A percentile compares a stretch with the other conserved stretches of the same genome.
Conservation (phyloP, 92 coral and sea anemone species). For the Phymanthus crucifer region DNA sequence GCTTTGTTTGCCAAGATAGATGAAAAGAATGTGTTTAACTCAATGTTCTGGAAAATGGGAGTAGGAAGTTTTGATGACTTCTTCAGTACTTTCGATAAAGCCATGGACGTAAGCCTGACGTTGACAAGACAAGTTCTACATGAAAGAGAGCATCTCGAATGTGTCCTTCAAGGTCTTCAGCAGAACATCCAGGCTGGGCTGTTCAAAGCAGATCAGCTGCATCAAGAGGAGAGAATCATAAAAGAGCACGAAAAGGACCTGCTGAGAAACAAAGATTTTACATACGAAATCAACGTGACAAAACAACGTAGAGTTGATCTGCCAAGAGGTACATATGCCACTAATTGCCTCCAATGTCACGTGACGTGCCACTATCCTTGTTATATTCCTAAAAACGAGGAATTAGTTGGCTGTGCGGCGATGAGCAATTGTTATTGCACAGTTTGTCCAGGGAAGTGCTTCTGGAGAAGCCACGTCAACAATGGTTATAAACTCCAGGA, state of each 20-base stretch:
- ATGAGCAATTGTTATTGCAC: slow-evolving; percentile 23
- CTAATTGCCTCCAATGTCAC: slow-evolving; percentile 41
- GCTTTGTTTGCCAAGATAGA: slow-evolving; percentile 36
- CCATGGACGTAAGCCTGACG: slow-evolving; percentile 28
- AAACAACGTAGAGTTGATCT: slow-evolving; percentile 8
- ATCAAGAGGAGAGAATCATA: slow-evolving; percentile 33
- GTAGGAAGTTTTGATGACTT: slow-evolving; percentile 1
- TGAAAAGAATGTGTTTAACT: slow-evolving; percentile 21
- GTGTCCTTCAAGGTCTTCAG: slow-evolving; percentile 36
- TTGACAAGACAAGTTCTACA: slow-evolving; percentile 35
- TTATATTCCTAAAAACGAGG: slow-evolving; percentile 8
- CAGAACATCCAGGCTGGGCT: slow-evolving; percentile 31
- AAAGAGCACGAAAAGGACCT: slow-evolving; percentile 37
- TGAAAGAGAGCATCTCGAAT: slow-evolving; percentile 38
- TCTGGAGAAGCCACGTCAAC: slow-evolving; percentile 37
- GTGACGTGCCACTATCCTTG: slow-evolving; percentile 42
- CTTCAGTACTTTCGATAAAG: slow-evolving; percentile 9
- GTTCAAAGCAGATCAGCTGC: slow-evolving; percentile 35
- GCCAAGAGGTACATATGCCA: slow-evolving; percentile 25
- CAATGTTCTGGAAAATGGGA: slow-evolving; percentile 59
- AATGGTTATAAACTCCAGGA: slow-evolving; percentile 19
- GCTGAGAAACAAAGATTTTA: slow-evolving; percentile 44
- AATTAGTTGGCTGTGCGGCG: slow-evolving; percentile 8
- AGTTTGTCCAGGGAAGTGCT: slow-evolving; percentile 23
- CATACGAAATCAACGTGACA: background rate